Conservation (phyloP, 2,113 vertebrate genomes). For the Macroglossus sobrinus region DNA sequence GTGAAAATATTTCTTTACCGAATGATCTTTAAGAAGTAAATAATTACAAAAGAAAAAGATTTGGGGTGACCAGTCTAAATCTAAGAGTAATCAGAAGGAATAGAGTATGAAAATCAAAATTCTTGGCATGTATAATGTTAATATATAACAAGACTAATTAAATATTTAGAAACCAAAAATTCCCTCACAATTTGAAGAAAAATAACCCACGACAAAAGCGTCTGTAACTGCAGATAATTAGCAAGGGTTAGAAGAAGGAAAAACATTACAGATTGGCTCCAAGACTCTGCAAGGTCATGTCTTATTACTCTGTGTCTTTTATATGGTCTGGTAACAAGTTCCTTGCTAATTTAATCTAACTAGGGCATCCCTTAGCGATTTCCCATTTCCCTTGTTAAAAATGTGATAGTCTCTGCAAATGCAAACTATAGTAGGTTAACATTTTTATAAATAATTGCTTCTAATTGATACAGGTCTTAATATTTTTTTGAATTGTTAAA, state of each 20-base stretch:
- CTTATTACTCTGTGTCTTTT: constrained; percentile 82
- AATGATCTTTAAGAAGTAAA: constrained; percentile 89
- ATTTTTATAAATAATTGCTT: constrained; percentile 81
- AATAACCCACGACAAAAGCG: constrained; percentile 83
- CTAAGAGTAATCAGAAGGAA: constrained; percentile 84
- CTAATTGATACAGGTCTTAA: constrained; percentile 73
- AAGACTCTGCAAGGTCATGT: constrained; percentile 84
- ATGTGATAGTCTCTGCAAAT: constrained; percentile 75
- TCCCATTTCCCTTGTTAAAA: constrained; percentile 85
- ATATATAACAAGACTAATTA: constrained; percentile 87
- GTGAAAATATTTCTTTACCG: constrained; percentile 84
- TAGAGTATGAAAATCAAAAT: constrained; percentile 78
- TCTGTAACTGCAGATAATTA: constrained; percentile 87
- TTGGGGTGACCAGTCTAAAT: constrained; percentile 85
- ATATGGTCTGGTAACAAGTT: constrained; percentile 83
- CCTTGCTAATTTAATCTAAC: constrained; percentile 87
- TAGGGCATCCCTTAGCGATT: constrained; percentile 83
- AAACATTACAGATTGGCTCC: constrained; percentile 76
- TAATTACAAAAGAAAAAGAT: constrained; percentile 85
- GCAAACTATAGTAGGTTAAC: constrained; percentile 74
- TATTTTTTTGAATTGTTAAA: constrained; percentile 75
- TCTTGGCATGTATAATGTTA: constrained; percentile 81
- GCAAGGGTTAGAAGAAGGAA: constrained; percentile 77
- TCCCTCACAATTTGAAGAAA: constrained; percentile 84
- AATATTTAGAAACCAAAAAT: constrained; percentile 87